Evolutionary conservation across 2,888 invertebrate species (phyloP).

Genomic region (Drosophila peninsularis): DNA sequence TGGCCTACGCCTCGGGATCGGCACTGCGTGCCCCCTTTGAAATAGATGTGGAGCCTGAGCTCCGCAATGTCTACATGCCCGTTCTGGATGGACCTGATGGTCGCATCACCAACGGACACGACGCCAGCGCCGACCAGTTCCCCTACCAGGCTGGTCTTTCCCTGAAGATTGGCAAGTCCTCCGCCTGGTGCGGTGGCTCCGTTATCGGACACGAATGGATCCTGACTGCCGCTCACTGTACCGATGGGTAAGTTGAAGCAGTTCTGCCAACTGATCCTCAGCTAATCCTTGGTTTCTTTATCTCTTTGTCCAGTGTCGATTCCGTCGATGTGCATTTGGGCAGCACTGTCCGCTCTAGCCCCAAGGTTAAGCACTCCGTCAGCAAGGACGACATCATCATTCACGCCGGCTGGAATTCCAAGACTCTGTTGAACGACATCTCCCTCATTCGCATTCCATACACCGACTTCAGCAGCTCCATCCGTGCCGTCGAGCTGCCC

Average conservation of each 20-base stretch:
- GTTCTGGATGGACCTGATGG: constrained; percentile 50
- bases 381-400: constrained; percentile 48
- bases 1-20: constrained; percentile 71
- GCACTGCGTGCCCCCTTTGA: constrained; percentile 37
- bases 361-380: constrained; percentile 45
- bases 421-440: constrained; percentile 72
- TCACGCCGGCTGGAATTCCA: constrained; percentile 63
- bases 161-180: constrained; percentile 44
- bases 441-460: constrained; percentile 63
- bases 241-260: constrained; percentile 55
- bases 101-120: constrained; percentile 70
- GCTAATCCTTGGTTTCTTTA: background rate
- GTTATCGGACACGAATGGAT: constrained; percentile 74
- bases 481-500: constrained; percentile 65
- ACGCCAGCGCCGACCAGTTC: constrained; percentile 64
- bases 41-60: constrained; percentile 16
- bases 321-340: constrained; percentile 69
- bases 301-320: constrained; percentile 33
- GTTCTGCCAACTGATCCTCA: background rate
- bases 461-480: constrained; percentile 52
- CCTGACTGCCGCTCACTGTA: constrained; percentile 82
- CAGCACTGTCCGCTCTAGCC: constrained; percentile 48
- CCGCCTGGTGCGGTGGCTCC: constrained; percentile 79
- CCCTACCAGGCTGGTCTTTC: constrained; percentile 78
- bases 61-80: constrained; percentile 48